phyloP scores from a whole-genome alignment of 2,797 vertebrate genomes.

The Enteromius trimaculatus region DNA sequence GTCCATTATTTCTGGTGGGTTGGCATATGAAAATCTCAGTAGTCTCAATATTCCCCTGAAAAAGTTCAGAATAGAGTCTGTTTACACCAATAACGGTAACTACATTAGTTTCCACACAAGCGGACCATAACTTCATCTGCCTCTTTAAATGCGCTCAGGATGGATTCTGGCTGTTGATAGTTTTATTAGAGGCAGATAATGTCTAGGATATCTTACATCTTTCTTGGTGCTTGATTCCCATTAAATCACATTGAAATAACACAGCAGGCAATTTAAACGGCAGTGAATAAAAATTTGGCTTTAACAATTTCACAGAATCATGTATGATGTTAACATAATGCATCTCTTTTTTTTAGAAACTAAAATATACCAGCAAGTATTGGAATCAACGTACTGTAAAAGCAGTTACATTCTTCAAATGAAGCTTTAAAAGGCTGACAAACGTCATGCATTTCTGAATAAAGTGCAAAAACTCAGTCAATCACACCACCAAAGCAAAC shows the following conservation, averaged over 20 bases:
- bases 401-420: not conserved
- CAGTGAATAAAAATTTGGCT: not conserved
- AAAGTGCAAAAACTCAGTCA: constrained; percentile 39
- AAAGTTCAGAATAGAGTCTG: not conserved
- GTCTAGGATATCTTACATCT: not conserved
- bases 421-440: constrained; percentile 7
- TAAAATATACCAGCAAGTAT: not conserved
- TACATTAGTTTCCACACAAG: not conserved
- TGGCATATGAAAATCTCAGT: not conserved
- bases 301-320: not conserved
- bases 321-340: not conserved
- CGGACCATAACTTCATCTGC: not conserved
- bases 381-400: constrained; percentile 11
- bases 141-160: not conserved
- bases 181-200: not conserved
- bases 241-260: not conserved
- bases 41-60: not conserved
- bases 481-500: constrained; percentile 12
- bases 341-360: not conserved
- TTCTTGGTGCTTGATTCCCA: not conserved
- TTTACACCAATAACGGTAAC: not conserved
- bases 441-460: constrained; percentile 24
- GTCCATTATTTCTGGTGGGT: not conserved
- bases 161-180: not conserved
- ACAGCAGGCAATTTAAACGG: not conserved